Percentiles rank a stretch among this genome's conserved stretches.
phyloP scores from a whole-genome alignment of 1,140 invertebrate species.

The Macrobrachium rosenbergii region DNA sequence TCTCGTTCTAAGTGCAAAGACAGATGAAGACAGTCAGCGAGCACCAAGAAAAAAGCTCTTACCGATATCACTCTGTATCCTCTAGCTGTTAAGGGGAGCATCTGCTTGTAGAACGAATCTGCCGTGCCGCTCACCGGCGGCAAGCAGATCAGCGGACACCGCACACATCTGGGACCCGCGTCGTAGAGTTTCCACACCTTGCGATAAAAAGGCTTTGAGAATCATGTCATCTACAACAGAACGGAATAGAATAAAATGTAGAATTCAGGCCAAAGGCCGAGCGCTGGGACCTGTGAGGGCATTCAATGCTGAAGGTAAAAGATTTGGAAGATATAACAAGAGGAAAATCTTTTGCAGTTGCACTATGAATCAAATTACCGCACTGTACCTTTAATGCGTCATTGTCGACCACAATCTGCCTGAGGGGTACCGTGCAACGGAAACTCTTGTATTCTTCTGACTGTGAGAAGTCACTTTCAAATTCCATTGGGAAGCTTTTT shows the following conservation, averaged over 20 bases:
- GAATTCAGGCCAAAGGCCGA: background rate
- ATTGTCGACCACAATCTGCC: conserved; percentile 85
- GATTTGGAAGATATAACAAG: too few relatives aligned
- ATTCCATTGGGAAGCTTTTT: conserved; percentile 35
- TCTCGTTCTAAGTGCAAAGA: background rate
- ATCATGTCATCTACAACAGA: conserved; percentile 23
- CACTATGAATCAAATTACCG: background rate
- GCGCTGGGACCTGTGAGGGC: too few relatives aligned
- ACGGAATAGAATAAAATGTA: conserved; percentile 10
- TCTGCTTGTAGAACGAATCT: conserved; percentile 89
- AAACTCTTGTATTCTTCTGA: conserved; percentile 89
- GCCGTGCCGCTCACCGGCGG: conserved; percentile 91
- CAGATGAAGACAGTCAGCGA: background rate
- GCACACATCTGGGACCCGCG: conserved; percentile 84
- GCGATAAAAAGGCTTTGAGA: conserved; percentile 64
- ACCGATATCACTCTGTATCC: conserved; percentile 88
- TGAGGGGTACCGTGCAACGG: conserved; percentile 83
- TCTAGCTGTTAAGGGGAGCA: conserved; percentile 82
- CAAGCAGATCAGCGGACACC: conserved; percentile 85
- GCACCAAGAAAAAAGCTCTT: conserved; percentile 68
- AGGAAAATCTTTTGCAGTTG: too few relatives aligned
- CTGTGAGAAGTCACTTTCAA: conserved; percentile 78
- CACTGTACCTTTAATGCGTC: conserved; percentile 80
- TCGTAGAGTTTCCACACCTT: conserved; percentile 91
- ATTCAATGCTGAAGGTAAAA: too few relatives aligned